phyloP scores from a whole-genome alignment of 23 tunicate species.

The Trididemnum clinides region DNA sequence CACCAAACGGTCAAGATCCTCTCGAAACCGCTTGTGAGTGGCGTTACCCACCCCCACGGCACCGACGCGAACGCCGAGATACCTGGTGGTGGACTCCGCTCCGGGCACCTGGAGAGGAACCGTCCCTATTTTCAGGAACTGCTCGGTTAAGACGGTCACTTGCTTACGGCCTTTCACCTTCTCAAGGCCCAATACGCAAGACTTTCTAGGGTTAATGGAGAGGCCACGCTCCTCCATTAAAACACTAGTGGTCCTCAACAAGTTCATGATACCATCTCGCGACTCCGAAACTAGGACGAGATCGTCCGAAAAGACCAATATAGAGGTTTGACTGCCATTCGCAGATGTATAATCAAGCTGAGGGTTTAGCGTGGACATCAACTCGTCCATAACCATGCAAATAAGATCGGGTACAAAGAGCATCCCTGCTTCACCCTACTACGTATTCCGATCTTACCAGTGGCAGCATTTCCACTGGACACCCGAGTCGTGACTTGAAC shows the following conservation, averaged over 20 bases:
- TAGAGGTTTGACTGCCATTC: not conserved
- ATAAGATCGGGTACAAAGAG: not conserved
- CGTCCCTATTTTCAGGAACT: not conserved
- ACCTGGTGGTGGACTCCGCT: not conserved
- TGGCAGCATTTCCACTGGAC: not conserved
- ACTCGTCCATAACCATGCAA: not conserved
- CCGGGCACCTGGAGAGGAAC: not conserved
- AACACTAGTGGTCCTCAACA: not conserved
- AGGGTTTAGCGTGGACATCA: not conserved
- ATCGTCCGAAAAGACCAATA: constrained; percentile 11
- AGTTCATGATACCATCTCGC: not conserved
- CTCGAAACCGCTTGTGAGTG: not conserved
- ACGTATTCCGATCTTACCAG: not conserved
- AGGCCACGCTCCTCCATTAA: not conserved
- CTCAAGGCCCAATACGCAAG: not conserved
- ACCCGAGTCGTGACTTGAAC: not conserved
- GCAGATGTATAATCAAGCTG: not conserved
- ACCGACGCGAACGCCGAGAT: constrained; percentile 4
- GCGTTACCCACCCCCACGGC: not conserved
- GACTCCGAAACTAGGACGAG: not conserved
- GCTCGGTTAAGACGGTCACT: not conserved
- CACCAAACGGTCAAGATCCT: not conserved
- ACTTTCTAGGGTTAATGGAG: not conserved
- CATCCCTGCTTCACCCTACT: constrained; percentile 12
- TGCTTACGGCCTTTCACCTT: not conserved